Base-by-base conservation (phyloP, 2,797 vertebrate genomes). In the Philypnodon macrostomus region DNA sequence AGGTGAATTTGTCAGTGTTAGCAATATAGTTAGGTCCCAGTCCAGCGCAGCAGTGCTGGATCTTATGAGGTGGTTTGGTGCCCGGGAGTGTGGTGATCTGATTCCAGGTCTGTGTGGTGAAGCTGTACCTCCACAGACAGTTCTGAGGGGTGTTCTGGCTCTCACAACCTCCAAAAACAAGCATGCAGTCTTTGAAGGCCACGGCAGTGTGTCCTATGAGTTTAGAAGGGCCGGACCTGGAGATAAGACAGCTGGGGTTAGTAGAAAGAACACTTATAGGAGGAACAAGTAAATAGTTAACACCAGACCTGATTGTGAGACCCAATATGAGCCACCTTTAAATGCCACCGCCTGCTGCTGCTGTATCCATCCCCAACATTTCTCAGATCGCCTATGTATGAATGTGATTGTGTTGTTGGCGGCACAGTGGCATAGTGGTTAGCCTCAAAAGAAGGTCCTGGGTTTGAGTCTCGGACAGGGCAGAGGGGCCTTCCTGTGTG, bases 141-240 rank as follows among this genome's bases (percentile, higher is more conserved):
- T 79, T 86, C 17, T 54, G 71, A 4, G 86, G 83, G 19, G 47
- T 62, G 64, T 50, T 73, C 57, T 87, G 88, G 41, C 79, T 85
- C 52, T 81, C 77, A 0, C 92, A 90, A 53, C 93, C 93, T 1
- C 93, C 94, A 11, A 92, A 91, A 1, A 95, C 45, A 37, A 95
- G 86, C 92, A 95, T 91, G 7, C 68, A 82, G 72, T 92, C 90
- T 55, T 66, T 84, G 79, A 89, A 93, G 68, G 80, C 70, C 40
- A 90, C 51, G 0, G 90, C 89, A 0, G 91, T 85, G 11, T 95
- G 94, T 8, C 93, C 93, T 46, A 91, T 86, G 27, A 90, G 75
- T 4, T 83, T 90, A 30, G 91, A 86, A 17, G 93, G 92, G 4
- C 93, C 91, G 1, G 89, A 92, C 63, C 94, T 95, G 58, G 15